These are phyloP conservation scores for Callopanchax toddi DNA, from an alignment of 2,113 vertebrate genomes.

Conservation along the genomic window DNA sequence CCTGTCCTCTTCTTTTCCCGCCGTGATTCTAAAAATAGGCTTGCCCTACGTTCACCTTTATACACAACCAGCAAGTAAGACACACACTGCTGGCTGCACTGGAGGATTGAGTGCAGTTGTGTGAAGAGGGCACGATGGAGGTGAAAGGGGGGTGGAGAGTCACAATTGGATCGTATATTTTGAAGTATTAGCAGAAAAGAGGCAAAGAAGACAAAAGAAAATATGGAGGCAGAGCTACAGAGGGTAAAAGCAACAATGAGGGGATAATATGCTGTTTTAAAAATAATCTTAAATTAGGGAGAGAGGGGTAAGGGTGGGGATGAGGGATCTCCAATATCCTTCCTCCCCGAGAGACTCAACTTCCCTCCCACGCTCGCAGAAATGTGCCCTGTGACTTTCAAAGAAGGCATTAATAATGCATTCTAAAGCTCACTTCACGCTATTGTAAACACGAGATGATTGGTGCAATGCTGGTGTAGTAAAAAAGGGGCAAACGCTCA, in stretches of 20 bases:
- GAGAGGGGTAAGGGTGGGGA: constrained; percentile 29
- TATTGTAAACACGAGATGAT: constrained; percentile 62
- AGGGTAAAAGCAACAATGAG: constrained; percentile 2
- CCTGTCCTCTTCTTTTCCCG: constrained; percentile 48
- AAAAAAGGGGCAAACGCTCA: constrained; percentile 2
- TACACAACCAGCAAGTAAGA: constrained; percentile 7
- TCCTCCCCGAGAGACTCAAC: constrained; percentile 35
- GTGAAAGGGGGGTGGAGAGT: constrained; percentile 1
- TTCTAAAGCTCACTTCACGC: constrained; percentile 45
- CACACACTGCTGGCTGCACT: constrained; percentile 33
- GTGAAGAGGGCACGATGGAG: constrained; percentile 34
- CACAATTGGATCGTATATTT: constrained; percentile 35
- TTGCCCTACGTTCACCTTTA: constrained; percentile 61
- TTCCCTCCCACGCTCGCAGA: constrained; percentile 51
- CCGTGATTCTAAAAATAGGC: constrained; percentile 66
- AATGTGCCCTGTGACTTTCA: constrained; percentile 54
- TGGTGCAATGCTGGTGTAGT: constrained; percentile 19
- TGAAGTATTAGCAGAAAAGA: constrained; percentile 43
- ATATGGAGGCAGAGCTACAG: constrained; percentile 40
- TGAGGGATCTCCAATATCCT: constrained; percentile 45
- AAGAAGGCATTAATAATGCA: constrained; percentile 72
- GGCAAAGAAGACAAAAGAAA: constrained; percentile 17
- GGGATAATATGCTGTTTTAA: constrained; percentile 28
- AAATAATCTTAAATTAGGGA: constrained; percentile 27
- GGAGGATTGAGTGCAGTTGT: constrained; percentile 54